Evolutionary conservation across 2,888 invertebrate genomes (phyloP).

Genomic region (Ornithoptera alexandrae): DNA sequence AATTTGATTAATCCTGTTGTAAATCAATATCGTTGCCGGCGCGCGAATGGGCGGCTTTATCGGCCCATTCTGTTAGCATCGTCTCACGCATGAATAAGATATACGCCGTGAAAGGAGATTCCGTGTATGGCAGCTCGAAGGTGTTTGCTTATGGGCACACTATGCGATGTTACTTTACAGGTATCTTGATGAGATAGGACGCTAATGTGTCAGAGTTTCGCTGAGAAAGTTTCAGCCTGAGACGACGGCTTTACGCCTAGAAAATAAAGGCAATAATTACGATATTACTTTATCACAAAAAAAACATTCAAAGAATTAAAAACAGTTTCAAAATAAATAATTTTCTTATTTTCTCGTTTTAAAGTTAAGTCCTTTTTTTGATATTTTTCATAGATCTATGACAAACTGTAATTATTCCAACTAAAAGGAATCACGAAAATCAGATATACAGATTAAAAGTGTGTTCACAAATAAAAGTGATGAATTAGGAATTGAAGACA

Average conservation of each 20-base stretch:
- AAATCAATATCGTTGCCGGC: slow-evolving; percentile 24
- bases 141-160: slow-evolving; percentile 39
- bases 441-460: no score
- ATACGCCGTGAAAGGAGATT: slow-evolving; percentile 50
- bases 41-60: slow-evolving; percentile 31
- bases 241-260: slow-evolving; percentile 11
- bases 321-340: no score
- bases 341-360: no score
- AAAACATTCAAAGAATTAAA: no score
- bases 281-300: no score
- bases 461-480: no score
- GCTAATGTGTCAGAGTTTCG: slow-evolving; percentile 31
- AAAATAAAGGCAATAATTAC: no score
- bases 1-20: slow-evolving; percentile 18
- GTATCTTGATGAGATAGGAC: slow-evolving; percentile 51
- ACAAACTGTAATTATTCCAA: no score
- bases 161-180: slow-evolving; percentile 32
- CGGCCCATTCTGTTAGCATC: slow-evolving; percentile 46
- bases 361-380: no score
- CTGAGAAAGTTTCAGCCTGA: slow-evolving; percentile 27
- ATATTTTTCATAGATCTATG: no score
- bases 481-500: no score
- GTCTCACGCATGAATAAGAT: slow-evolving; percentile 52
- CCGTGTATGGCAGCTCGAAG: slow-evolving; percentile 39
- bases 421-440: no score